Conservation (phyloP, 1,140 invertebrate species). For the Caenorhabditis briggsae region DNA sequence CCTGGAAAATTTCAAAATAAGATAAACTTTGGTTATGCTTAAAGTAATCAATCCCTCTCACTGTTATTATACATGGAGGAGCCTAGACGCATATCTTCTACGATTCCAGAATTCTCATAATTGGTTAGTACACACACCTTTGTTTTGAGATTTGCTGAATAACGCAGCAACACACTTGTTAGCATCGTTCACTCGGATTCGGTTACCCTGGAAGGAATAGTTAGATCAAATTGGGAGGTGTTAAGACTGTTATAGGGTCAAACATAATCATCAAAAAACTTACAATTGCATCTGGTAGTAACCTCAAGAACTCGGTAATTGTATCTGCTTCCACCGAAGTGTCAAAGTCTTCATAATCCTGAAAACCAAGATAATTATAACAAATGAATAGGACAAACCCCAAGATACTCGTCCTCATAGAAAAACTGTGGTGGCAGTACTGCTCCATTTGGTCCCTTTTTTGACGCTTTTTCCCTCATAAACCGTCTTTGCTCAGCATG, state of each 20-base stretch:
- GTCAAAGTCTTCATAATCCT: constrained; percentile 66
- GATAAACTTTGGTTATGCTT: too few species aligned
- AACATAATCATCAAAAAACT: constrained; percentile 23
- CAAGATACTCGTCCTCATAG: constrained; percentile 67
- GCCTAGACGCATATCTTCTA: too few species aligned
- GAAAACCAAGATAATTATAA: constrained; percentile 34
- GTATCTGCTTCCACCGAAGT: constrained; percentile 65
- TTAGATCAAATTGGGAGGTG: background rate
- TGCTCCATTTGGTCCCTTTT: constrained; percentile 51
- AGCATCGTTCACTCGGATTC: constrained; percentile 48
- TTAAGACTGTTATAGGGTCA: background rate
- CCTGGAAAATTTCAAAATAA: background rate
- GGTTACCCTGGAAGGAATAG: constrained; percentile 40
- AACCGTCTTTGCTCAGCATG: constrained; percentile 66
- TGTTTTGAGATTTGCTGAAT: constrained; percentile 13
- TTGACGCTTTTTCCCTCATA: constrained; percentile 65
- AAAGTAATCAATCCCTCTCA: too few species aligned
- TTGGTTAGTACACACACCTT: constrained; percentile 7
- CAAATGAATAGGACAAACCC: background rate
- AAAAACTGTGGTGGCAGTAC: constrained; percentile 67
- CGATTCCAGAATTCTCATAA: background rate
- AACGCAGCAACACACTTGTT: constrained; percentile 49
- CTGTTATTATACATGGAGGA: too few species aligned
- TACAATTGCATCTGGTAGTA: constrained; percentile 62
- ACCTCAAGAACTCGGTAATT: constrained; percentile 58